A percentile compares a stretch with the other conserved stretches of the same genome.
These are phyloP conservation scores for Otus sunia DNA, from an alignment of 2,113 vertebrate genomes.

Conservation along the genomic window DNA sequence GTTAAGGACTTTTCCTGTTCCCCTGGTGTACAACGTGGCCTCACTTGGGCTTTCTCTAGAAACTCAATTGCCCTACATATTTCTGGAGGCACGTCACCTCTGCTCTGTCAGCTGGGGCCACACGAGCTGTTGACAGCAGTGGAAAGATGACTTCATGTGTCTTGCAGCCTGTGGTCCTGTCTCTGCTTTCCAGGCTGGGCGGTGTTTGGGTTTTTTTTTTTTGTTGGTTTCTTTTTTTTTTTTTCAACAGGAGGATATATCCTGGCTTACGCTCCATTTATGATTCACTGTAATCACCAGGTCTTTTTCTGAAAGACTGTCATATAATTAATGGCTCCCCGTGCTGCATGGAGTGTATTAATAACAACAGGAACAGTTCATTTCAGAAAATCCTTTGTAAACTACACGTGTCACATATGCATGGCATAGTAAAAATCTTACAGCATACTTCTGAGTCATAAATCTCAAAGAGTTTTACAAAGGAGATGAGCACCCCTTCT, in stretches of 20 bases:
- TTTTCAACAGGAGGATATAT: background rate
- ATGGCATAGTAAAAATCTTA: background rate
- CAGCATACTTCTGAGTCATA: background rate
- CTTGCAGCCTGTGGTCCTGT: background rate
- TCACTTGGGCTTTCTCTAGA: slow-evolving; percentile 9
- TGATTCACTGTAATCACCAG: slow-evolving; percentile 9
- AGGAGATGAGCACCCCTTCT: background rate
- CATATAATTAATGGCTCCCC: background rate
- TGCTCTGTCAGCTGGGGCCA: slow-evolving; percentile 3
- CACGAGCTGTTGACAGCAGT: slow-evolving; percentile 14
- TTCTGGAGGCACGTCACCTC: slow-evolving; percentile 21
- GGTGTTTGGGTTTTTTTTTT: background rate
- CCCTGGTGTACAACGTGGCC: background rate
- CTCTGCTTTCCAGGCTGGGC: slow-evolving; percentile 34
- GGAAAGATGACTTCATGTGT: slow-evolving; percentile 29
- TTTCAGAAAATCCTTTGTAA: background rate
- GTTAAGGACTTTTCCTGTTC: background rate
- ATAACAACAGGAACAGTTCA: background rate
- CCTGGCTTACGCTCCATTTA: background rate
- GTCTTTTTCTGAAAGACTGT: background rate
- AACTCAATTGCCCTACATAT: slow-evolving; percentile 22
- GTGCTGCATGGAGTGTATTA: background rate
- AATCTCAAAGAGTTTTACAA: background rate
- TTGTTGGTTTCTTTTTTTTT: background rate
- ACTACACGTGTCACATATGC: background rate